Conservation (phyloP, 1,140 invertebrate genomes). For the Drosophila trapezifrons region DNA sequence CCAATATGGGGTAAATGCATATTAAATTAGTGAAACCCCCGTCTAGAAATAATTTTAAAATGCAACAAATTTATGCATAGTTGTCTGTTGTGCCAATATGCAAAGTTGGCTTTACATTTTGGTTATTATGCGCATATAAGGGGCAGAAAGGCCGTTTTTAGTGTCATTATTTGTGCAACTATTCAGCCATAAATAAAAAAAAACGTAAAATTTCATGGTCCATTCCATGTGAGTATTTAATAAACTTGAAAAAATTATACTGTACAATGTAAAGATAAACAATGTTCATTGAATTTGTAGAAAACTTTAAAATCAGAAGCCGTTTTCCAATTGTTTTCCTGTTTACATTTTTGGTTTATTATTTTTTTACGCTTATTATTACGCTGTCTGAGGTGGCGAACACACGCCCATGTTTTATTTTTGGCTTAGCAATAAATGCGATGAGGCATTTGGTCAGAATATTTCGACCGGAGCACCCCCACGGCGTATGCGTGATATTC, state of each 20-base stretch:
- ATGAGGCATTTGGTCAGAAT: constrained; percentile 18
- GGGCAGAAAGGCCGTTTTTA: constrained; percentile 3
- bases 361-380: constrained; percentile 9
- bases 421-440: constrained; percentile 17
- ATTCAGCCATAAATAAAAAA: constrained; percentile 11
- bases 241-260: neutral
- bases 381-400: constrained; percentile 5
- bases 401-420: constrained; percentile 5
- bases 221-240: constrained; percentile 1
- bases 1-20: neutral
- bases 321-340: constrained; percentile 8
- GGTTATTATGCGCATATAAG: constrained; percentile 4
- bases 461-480: constrained; percentile 7
- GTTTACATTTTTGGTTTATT: constrained; percentile 26
- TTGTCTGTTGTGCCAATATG: constrained; percentile 13
- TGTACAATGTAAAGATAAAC: too few species aligned
- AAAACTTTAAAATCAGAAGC: neutral
- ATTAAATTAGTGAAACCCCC: neutral
- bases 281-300: too few species aligned
- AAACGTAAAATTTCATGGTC: constrained; percentile 12
- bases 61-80: constrained; percentile 6
- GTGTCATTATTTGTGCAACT: constrained; percentile 9
- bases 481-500: constrained; percentile 56
- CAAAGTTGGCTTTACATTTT: constrained; percentile 10
- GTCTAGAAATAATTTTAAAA: neutral